Conservation (phyloP, 2,113 vertebrate genomes). For the Caranx ignobilis region DNA sequence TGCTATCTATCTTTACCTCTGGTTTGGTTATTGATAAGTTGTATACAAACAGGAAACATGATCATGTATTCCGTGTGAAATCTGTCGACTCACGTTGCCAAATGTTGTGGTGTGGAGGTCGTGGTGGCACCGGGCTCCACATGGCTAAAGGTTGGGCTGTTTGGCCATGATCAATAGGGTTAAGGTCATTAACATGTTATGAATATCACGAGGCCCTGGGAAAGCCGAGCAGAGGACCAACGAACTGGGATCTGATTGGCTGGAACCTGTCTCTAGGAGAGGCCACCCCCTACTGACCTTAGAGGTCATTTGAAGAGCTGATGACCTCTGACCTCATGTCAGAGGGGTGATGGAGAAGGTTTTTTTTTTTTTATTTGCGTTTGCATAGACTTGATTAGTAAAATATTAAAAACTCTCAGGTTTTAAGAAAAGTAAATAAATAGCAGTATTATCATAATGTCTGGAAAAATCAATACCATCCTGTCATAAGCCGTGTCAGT, state of each 20-base stretch:
- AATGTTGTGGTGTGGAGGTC: conserved; percentile 50
- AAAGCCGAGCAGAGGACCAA: conserved; percentile 66
- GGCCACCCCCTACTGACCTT: conserved; percentile 65
- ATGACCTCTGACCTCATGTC: conserved; percentile 70
- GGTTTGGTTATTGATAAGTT: background rate
- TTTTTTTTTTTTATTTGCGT: background rate
- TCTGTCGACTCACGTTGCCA: conserved; percentile 51
- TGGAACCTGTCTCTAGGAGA: conserved; percentile 44
- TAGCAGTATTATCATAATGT: conserved; percentile 18
- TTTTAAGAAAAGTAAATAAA: conserved; percentile 48
- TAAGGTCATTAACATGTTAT: conserved; percentile 84
- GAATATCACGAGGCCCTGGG: conserved; percentile 79
- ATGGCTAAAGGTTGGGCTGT: conserved; percentile 66
- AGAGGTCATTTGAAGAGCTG: conserved; percentile 62
- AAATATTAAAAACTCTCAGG: conserved; percentile 45
- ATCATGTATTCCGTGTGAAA: conserved; percentile 38
- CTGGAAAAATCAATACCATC: background rate
- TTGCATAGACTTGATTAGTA: conserved; percentile 42
- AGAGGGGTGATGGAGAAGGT: conserved; percentile 52
- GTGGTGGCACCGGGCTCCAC: conserved; percentile 47
- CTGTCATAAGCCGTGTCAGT: background rate
- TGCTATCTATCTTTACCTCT: background rate
- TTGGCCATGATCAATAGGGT: conserved; percentile 77
- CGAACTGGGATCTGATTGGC: conserved; percentile 66
- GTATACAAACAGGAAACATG: conserved; percentile 28